These are phyloP conservation scores for Acyrthosiphon pisum DNA, from an alignment of 1,140 invertebrate species.

Conservation along the genomic window DNA sequence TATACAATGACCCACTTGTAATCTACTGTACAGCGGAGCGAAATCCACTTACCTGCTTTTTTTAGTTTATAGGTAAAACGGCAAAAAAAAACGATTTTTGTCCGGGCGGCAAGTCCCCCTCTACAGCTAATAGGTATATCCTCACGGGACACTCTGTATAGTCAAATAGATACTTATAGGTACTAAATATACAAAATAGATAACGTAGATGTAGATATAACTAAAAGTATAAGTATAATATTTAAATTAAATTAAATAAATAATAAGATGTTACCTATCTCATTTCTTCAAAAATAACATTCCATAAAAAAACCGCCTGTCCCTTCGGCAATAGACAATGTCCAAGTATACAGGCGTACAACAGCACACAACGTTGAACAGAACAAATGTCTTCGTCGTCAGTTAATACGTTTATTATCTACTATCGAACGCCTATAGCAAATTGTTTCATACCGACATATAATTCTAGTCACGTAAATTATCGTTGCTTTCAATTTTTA, in stretches of 20 bases:
- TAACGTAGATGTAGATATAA: not conserved
- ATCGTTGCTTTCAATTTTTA: not conserved
- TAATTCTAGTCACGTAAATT: constrained; percentile 29
- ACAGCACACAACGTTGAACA: not conserved
- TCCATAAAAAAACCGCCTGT: not conserved
- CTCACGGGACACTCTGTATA: too few relatives aligned
- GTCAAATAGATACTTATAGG: too few relatives aligned
- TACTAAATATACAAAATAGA: too few relatives aligned
- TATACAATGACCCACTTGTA: too few relatives aligned
- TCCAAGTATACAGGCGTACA: not conserved
- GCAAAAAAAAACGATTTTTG: too few relatives aligned
- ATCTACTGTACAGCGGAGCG: too few relatives aligned
- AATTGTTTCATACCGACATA: not conserved
- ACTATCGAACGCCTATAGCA: not conserved
- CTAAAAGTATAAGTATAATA: not conserved
- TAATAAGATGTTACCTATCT: not conserved
- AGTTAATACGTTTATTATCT: not conserved
- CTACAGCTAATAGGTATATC: too few relatives aligned
- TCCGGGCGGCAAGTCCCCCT: too few relatives aligned
- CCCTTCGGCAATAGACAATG: not conserved
- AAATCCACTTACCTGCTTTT: too few relatives aligned
- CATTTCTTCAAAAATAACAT: not conserved
- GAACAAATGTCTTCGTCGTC: not conserved
- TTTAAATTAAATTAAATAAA: not conserved
- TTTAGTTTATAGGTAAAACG: too few relatives aligned